phyloP scores from a whole-genome alignment of 2,888 invertebrate genomes.

The Phaedon cochleariae region DNA sequence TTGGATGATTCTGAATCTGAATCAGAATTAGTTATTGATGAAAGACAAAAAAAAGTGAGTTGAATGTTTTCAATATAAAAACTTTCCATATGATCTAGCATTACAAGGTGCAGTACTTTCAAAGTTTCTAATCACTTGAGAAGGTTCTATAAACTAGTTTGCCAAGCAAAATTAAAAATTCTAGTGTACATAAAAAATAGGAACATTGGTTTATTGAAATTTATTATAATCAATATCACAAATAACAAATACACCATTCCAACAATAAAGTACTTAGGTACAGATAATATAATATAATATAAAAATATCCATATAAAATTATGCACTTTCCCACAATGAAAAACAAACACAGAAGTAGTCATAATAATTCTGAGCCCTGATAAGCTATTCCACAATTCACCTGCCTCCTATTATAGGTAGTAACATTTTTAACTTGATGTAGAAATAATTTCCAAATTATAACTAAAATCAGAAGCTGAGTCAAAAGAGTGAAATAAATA shows the following conservation, averaged over 20 bases:
- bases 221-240: too few relatives aligned
- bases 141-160: too few relatives aligned
- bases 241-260: background rate
- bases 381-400: background rate
- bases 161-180: too few relatives aligned
- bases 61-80: background rate
- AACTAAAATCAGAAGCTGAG: too few relatives aligned
- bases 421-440: background rate
- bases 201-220: too few relatives aligned
- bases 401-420: background rate
- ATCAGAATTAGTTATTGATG: slow-evolving; percentile 53
- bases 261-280: background rate
- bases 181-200: too few relatives aligned
- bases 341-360: background rate
- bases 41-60: slow-evolving; percentile 43
- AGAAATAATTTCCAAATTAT: too few relatives aligned
- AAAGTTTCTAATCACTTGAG: too few relatives aligned
- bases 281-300: background rate
- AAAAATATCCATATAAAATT: background rate
- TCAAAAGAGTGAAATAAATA: too few relatives aligned
- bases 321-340: background rate
- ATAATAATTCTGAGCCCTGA: background rate
- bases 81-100: too few relatives aligned
- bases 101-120: too few relatives aligned
- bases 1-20: slow-evolving; percentile 50